Conservation (phyloP, 2,113 vertebrate genomes). For the Bubo bubo region DNA sequence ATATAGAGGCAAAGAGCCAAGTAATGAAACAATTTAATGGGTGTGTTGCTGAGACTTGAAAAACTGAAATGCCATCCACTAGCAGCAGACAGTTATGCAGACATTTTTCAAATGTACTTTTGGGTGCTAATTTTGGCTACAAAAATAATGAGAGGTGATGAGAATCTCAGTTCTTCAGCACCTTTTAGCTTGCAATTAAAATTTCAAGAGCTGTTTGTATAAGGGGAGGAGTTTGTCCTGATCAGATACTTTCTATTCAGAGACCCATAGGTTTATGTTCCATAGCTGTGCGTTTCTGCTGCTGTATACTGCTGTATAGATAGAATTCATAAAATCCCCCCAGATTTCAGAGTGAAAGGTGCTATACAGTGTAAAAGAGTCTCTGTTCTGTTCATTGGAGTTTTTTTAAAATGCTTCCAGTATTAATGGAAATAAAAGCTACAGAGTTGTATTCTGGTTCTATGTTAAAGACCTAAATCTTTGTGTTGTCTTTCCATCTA, state of each 20-base stretch:
- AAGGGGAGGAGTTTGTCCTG: accelerated
- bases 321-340: not conserved
- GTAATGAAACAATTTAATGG: not conserved
- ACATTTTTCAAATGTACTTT: not conserved
- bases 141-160: not conserved
- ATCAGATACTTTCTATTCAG: not conserved
- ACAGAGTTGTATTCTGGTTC: not conserved
- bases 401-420: no score
- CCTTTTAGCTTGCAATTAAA: not conserved
- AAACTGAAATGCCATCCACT: not conserved
- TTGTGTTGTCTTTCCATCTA: not conserved
- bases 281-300: not conserved
- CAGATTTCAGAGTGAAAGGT: not conserved
- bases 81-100: not conserved
- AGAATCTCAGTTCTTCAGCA: not conserved
- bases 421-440: not conserved
- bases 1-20: not conserved
- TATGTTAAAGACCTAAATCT: not conserved
- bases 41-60: not conserved
- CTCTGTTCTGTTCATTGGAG: not conserved
- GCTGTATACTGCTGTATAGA: not conserved
- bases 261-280: not conserved
- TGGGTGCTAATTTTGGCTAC: not conserved
- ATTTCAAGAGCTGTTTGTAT: not conserved
- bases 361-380: not conserved